These are phyloP conservation scores for Sitta europaea DNA, from an alignment of 2,113 vertebrate genomes.

Conservation along the genomic window DNA sequence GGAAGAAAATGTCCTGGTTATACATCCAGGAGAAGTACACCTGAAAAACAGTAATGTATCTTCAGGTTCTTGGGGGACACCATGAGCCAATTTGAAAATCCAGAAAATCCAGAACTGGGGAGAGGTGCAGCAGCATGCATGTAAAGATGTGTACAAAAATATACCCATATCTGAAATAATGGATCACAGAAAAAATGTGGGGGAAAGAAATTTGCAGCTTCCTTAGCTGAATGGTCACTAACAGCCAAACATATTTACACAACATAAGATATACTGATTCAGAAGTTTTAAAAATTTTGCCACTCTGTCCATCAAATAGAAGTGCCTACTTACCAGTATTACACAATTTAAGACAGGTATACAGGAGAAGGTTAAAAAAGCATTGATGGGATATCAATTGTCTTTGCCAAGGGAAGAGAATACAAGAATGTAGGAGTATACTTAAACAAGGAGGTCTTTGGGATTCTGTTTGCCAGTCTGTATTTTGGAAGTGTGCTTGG, in stretches of 20 bases:
- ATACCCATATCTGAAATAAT: background rate
- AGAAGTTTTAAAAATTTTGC: background rate
- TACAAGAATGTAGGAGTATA: background rate
- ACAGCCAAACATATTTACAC: background rate
- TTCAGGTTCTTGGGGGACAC: background rate
- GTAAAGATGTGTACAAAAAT: accelerated
- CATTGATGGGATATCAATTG: background rate
- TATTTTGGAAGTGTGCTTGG: background rate
- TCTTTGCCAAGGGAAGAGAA: background rate
- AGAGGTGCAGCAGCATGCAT: background rate
- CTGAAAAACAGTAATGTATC: background rate
- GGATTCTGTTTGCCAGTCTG: background rate
- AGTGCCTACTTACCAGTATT: background rate
- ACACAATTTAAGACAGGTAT: background rate
- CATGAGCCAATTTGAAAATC: background rate
- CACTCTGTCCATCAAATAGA: background rate
- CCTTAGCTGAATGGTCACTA: background rate
- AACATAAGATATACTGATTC: background rate
- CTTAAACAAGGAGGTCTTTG: background rate
- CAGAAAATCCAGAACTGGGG: background rate
- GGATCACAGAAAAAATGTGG: background rate
- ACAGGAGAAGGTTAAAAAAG: background rate
- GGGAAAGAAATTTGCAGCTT: background rate
- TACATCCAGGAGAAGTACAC: background rate
- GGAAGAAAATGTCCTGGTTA: background rate